phyloP scores from a whole-genome alignment of 2,888 invertebrate species.

The Melanophora roralis region DNA sequence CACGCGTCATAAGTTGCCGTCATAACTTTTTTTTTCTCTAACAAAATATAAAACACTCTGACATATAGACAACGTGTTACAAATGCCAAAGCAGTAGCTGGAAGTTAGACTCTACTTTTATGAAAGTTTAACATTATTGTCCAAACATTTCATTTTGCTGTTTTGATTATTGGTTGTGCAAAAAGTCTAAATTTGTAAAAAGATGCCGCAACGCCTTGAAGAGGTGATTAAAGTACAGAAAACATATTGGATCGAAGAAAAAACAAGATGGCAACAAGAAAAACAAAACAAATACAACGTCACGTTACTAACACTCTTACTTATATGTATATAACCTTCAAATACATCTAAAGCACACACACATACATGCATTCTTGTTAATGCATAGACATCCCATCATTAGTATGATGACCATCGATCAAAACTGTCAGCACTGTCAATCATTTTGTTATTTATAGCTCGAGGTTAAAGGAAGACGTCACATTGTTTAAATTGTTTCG shows the following conservation, averaged over 20 bases:
- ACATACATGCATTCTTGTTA: no score
- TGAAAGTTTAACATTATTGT: slow-evolving; percentile 10
- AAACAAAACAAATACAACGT: slow-evolving; percentile 26
- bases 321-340: background rate
- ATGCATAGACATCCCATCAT: slow-evolving; percentile 31
- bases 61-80: background rate
- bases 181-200: slow-evolving; percentile 11
- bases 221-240: slow-evolving; percentile 3
- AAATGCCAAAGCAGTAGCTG: background rate
- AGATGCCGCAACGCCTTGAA: slow-evolving; percentile 42
- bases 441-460: slow-evolving; percentile 74
- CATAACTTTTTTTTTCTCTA: slow-evolving; percentile 27
- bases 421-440: slow-evolving; percentile 75
- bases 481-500: slow-evolving; percentile 68
- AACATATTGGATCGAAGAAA: slow-evolving; percentile 21
- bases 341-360: background rate
- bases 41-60: slow-evolving; percentile 12
- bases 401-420: slow-evolving; percentile 73
- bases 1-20: slow-evolving; percentile 16
- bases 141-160: background rate
- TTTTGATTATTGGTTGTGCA: background rate
- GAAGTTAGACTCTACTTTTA: background rate
- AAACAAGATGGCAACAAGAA: slow-evolving; percentile 12
- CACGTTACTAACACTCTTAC: slow-evolving; percentile 33
- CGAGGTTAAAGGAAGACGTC: slow-evolving; percentile 72